Percentiles rank a stretch among this genome's conserved stretches.
Conservation (phyloP, 2,888 invertebrate species). For the Apamea crenata region DNA sequence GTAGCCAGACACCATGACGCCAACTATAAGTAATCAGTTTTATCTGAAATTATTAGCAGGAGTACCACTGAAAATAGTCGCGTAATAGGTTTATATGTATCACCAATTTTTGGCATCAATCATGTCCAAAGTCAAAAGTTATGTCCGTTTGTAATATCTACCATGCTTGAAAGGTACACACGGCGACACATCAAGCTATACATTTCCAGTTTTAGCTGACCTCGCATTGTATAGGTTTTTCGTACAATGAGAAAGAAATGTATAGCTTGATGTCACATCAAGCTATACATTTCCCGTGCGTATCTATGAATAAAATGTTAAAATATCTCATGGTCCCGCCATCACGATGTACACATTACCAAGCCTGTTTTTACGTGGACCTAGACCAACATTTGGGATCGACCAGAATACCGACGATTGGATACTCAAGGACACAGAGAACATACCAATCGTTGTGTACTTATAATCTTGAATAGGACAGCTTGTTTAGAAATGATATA, state of each 20-base stretch:
- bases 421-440: conserved; percentile 36
- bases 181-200: background rate
- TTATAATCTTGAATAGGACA: background rate
- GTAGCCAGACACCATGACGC: background rate
- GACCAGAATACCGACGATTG: conserved; percentile 36
- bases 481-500: background rate
- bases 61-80: too few relatives aligned
- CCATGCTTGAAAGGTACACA: too few relatives aligned
- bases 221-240: background rate
- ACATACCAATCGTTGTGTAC: conserved; percentile 20
- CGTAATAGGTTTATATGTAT: too few relatives aligned
- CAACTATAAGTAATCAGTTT: background rate
- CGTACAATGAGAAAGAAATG: background rate
- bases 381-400: conserved; percentile 34
- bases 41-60: background rate
- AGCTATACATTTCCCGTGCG: too few relatives aligned
- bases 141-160: too few relatives aligned
- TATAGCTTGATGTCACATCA: too few relatives aligned
- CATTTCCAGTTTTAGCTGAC: background rate
- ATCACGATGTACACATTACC: background rate
- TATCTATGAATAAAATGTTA: background rate
- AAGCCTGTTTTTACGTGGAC: conserved; percentile 41
- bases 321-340: background rate
- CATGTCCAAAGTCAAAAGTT: too few relatives aligned
- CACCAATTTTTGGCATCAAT: background rate